Conservation (phyloP, 2,113 vertebrate genomes). For the Prinia subflava region DNA sequence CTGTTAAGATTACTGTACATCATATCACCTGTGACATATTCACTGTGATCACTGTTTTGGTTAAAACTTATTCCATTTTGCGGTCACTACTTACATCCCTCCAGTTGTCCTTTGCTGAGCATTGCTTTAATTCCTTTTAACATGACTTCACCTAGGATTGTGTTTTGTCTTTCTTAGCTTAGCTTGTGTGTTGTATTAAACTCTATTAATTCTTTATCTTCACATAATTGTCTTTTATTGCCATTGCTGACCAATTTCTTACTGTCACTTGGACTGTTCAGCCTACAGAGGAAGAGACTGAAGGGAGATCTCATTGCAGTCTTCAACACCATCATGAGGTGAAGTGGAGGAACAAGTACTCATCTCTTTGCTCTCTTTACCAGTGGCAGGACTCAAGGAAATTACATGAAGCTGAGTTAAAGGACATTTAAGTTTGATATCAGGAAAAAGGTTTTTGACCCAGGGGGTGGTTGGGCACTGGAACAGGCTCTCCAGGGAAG, state of each 20-base stretch:
- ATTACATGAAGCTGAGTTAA: neutral
- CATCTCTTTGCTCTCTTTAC: neutral
- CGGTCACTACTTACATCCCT: neutral
- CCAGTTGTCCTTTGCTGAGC: neutral
- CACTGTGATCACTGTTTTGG: neutral
- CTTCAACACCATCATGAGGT: neutral
- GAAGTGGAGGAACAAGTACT: neutral
- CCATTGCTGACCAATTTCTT: neutral
- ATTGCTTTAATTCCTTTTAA: neutral
- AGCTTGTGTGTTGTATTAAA: neutral
- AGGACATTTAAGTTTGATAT: no score
- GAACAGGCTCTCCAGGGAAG: no score
- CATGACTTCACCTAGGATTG: neutral
- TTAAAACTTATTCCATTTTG: neutral
- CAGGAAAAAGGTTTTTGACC: neutral
- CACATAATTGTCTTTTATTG: neutral
- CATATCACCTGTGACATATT: neutral
- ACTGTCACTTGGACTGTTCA: neutral
- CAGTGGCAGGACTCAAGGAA: neutral
- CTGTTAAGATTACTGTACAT: neutral
- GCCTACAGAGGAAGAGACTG: neutral
- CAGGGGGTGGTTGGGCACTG: rapidly evolving
- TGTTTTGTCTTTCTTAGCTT: neutral
- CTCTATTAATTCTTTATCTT: neutral
- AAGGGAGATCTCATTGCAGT: neutral